Evolutionary conservation across 2,797 vertebrate genomes (phyloP).

Genomic region (Acropternis orthonyx): DNA sequence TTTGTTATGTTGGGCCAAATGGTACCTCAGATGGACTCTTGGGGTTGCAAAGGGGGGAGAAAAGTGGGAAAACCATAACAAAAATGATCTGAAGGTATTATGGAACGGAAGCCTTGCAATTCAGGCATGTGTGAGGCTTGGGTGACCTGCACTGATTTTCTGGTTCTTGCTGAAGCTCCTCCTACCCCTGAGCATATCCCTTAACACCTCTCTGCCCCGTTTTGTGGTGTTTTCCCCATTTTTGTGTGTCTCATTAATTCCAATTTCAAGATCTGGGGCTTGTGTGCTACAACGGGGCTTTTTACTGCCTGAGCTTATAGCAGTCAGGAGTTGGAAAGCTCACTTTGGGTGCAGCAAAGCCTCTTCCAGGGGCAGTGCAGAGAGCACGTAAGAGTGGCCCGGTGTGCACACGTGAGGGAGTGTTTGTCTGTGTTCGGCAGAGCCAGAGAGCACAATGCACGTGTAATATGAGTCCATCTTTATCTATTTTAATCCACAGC

Average conservation of each 20-base stretch:
- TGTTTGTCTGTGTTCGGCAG: neutral
- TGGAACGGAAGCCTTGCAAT: neutral
- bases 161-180: neutral
- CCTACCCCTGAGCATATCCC: neutral
- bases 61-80: neutral
- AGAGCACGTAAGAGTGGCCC: neutral
- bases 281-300: fast-evolving
- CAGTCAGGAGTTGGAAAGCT: neutral
- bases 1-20: neutral
- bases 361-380: neutral
- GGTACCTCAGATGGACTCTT: neutral
- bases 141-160: neutral
- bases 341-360: neutral
- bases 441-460: fast-evolving
- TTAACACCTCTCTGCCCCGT: neutral
- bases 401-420: neutral
- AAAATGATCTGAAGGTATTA: neutral
- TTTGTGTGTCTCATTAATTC: neutral
- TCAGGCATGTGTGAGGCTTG: neutral
- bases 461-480: neutral
- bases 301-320: neutral
- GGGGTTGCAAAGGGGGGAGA: neutral
- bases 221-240: neutral
- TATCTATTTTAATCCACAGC: neutral
- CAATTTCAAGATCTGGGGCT: neutral